These are phyloP conservation scores for Lutjanus argentimaculatus DNA, from an alignment of 2,797 vertebrate species.

Conservation along the genomic window DNA sequence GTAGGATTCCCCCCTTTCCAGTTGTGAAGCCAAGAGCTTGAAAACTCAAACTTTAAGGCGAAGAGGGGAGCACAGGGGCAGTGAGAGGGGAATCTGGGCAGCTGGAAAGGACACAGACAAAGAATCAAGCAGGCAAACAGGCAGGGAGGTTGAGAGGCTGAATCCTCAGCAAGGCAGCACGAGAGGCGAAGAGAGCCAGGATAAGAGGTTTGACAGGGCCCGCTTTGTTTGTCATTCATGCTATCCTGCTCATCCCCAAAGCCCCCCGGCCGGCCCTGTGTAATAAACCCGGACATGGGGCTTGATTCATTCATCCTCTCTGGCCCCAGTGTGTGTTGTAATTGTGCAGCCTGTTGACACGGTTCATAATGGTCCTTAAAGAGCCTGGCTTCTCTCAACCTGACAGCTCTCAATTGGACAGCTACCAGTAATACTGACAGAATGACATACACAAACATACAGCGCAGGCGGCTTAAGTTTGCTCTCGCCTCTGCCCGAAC, in stretches of 20 bases:
- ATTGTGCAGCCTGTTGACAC: conserved; percentile 80
- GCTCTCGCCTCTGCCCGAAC: conserved; percentile 61
- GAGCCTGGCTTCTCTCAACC: conserved; percentile 78
- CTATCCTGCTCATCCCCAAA: conserved; percentile 70
- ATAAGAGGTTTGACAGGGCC: conserved; percentile 71
- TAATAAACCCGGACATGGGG: conserved; percentile 73
- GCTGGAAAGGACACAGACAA: conserved; percentile 52
- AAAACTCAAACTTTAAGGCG: conserved; percentile 47
- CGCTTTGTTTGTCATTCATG: conserved; percentile 79
- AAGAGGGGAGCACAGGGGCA: conserved; percentile 33
- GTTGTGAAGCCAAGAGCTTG: conserved; percentile 39
- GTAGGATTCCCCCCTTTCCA: conserved; percentile 53
- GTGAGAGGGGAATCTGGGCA: conserved; percentile 41
- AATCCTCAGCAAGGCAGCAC: conserved; percentile 63
- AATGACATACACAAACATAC: conserved; percentile 81
- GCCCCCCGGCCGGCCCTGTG: conserved; percentile 58
- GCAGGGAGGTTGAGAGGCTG: conserved; percentile 57
- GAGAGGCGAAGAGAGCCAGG: conserved; percentile 57
- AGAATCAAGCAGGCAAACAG: conserved; percentile 49
- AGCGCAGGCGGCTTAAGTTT: conserved; percentile 53
- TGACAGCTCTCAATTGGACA: conserved; percentile 76
- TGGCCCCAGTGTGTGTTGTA: conserved; percentile 73
- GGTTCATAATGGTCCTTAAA: conserved; percentile 79
- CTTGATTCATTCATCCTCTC: conserved; percentile 77
- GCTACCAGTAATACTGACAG: conserved; percentile 77